A percentile compares a stretch with the other conserved stretches of the same genome.
These are phyloP conservation scores for Sturmia bella DNA, from an alignment of 2,888 invertebrate species.

Conservation along the genomic window DNA sequence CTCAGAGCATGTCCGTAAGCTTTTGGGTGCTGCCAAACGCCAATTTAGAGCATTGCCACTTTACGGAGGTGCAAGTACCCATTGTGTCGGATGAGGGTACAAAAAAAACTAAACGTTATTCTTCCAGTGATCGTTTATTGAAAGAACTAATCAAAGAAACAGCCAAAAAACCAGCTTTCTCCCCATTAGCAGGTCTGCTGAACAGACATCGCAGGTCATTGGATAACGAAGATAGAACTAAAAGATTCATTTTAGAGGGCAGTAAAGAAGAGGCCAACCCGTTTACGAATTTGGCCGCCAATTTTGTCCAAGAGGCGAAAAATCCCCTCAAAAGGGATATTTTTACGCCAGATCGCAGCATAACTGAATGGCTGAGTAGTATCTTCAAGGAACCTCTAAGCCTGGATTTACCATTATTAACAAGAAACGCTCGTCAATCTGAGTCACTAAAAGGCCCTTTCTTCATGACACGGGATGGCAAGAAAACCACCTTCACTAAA, in stretches of 20 bases:
- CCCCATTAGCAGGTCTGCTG: constrained; percentile 58
- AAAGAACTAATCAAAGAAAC: constrained; percentile 79
- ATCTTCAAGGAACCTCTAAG: constrained; percentile 73
- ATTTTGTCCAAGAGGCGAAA: constrained; percentile 13
- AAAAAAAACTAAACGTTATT: constrained; percentile 72
- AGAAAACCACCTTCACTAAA: constrained; percentile 73
- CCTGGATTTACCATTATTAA: constrained; percentile 70
- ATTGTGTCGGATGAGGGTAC: constrained; percentile 56
- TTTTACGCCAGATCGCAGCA: constrained; percentile 66
- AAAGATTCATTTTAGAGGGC: constrained; percentile 74
- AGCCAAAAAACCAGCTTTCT: constrained; percentile 72
- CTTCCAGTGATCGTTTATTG: constrained; percentile 77
- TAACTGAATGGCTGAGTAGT: constrained; percentile 74
- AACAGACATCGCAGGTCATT: constrained; percentile 56
- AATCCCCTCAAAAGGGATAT: constrained; percentile 43
- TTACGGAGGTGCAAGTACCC: constrained; percentile 75
- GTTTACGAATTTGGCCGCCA: constrained; percentile 33
- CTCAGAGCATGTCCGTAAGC: constrained; percentile 87
- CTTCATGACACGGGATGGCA: constrained; percentile 74
- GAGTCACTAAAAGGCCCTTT: constrained; percentile 73
- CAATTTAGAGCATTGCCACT: constrained; percentile 84
- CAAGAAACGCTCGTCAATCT: constrained; percentile 74
- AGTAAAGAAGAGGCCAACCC: constrained; percentile 53
- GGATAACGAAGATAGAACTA: constrained; percentile 47
- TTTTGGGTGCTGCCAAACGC: constrained; percentile 89